Evolutionary conservation across 1,140 invertebrate species (phyloP), one percentile per base, ranked within the genome.

Genomic region (Drosophila auraria): DNA sequence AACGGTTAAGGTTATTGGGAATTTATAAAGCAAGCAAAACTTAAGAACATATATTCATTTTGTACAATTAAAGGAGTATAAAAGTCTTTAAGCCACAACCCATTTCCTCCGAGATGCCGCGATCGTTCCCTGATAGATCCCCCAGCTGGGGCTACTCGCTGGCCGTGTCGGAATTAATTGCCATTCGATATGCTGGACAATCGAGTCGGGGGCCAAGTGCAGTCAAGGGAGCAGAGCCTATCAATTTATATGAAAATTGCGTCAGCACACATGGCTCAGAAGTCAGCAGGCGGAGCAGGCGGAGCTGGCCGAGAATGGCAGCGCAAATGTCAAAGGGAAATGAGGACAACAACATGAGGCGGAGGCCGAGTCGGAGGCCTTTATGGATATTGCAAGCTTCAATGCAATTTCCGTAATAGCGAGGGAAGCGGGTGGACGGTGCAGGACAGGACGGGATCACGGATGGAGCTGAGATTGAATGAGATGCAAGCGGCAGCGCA

Each of bases 331-430:
- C 70, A 80, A 83, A 77, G 74, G 83, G 83, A 87, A 87, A 87
- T 87, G 62, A 56, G 69, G 23, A 72, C 56, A 74, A 74, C 69
- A 73, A 73, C 69, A 73, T 38, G 74, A 50, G 45, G 9, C 33
- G 36, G 54, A 40, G 54, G 54, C 38, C 53, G 36, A 23, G 53
- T 74, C 11, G 25, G 12, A 58, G 56, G 27, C 73, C 74, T 78
- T 78, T 77, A 78, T 78, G 74, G 73, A 60, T 78, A 78, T 42
- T 49, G 76, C 76, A 70, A 80, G 78, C 71, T 80, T 70, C 83
- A 87, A 83, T 87, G 83, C 77, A 87, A 87, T 87, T 87, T 87
- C 83, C 83, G 83, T 83, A 83, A 83, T 78, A 73, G 71, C 71
- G 69, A 54, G 65, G 30, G 53, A 50, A 25, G 25, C 36, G 36